Percentiles rank a stretch among this genome's conserved stretches.
Conservation (phyloP, 37 sponge, comb jelly and placozoan genomes). For the Amphimedon queenslandica region DNA sequence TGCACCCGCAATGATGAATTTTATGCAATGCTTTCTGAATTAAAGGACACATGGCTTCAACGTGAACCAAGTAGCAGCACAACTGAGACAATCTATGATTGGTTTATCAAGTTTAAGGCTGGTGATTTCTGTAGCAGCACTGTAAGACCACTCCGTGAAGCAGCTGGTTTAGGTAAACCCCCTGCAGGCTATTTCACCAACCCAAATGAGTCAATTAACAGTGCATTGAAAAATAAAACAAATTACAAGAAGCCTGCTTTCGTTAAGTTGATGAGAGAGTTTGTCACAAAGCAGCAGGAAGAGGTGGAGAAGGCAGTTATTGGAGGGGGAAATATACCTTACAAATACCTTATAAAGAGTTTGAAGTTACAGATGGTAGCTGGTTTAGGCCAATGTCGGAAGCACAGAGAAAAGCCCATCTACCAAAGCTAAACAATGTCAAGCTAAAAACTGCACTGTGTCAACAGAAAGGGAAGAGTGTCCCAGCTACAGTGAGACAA, state of each 20-base stretch:
- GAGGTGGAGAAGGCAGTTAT: constrained; percentile 13
- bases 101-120: neutral
- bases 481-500: too few species aligned
- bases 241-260: constrained; percentile 22
- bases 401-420: neutral
- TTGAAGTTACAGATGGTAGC: neutral
- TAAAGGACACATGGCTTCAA: neutral
- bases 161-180: constrained; percentile 16
- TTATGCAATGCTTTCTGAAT: neutral
- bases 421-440: too few species aligned
- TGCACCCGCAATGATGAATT: neutral
- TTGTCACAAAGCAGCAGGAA: neutral
- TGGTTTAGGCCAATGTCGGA: neutral
- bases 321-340: constrained; percentile 5
- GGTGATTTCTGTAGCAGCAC: neutral
- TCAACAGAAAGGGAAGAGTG: too few species aligned
- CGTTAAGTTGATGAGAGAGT: neutral
- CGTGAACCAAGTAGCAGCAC: neutral
- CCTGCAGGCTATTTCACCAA: constrained; percentile 13
- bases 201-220: constrained; percentile 22
- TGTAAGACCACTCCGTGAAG: neutral
- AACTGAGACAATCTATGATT: neutral
- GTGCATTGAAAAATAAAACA: constrained; percentile 20
- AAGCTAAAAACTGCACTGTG: too few species aligned
- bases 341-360: neutral